Evolutionary conservation across 2,113 vertebrate species (phyloP).

Genomic region (Psittacula cyanocephala): DNA sequence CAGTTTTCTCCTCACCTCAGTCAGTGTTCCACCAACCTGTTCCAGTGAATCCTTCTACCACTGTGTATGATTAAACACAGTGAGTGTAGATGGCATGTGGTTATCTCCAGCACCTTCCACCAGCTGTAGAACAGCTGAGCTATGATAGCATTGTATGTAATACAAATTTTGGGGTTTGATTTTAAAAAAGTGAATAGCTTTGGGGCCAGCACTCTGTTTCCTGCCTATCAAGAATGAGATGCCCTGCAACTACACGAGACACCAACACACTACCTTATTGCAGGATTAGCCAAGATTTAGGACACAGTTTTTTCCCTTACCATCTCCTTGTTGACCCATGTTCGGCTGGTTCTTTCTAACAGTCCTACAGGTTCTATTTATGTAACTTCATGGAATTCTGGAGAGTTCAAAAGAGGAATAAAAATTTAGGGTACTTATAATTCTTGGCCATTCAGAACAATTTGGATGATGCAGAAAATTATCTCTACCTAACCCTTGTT

Average conservation of each 20-base stretch:
- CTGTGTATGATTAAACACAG: neutral
- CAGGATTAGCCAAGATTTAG: neutral
- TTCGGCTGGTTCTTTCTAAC: neutral
- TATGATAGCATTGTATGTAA: neutral
- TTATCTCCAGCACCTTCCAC: neutral
- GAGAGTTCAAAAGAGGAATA: neutral
- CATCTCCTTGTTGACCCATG: neutral
- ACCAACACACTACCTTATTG: neutral
- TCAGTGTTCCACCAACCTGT: neutral
- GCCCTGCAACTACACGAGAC: neutral
- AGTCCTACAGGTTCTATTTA: neutral
- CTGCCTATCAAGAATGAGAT: neutral
- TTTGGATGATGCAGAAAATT: conserved; percentile 1
- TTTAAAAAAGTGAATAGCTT: neutral
- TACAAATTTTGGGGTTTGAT: neutral
- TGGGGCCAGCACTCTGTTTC: neutral
- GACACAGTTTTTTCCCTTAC: neutral
- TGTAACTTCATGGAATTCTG: neutral
- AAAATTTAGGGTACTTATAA: neutral
- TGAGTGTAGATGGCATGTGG: rapidly evolving
- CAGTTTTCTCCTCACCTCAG: neutral
- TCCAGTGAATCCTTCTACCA: neutral
- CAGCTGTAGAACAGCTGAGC: neutral
- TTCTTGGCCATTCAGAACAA: neutral
- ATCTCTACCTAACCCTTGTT: conserved; percentile 20